These are phyloP conservation scores for Phycodurus eques DNA, from an alignment of 2,113 vertebrate species.

Conservation along the genomic window DNA sequence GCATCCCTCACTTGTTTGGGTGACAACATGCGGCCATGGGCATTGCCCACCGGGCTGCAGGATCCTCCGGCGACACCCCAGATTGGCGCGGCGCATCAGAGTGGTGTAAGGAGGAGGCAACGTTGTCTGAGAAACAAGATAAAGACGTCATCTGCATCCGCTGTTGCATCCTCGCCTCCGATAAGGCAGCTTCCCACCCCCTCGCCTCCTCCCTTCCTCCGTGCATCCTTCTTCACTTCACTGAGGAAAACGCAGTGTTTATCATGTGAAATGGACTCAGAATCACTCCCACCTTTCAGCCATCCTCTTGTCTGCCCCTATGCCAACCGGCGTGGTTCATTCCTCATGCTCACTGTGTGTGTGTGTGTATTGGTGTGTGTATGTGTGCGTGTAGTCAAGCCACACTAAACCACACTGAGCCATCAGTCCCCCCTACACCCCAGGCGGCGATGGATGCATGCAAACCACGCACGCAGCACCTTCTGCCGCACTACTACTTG, in stretches of 20 bases:
- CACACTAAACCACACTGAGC: slow-evolving; percentile 29
- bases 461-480: slow-evolving; percentile 8
- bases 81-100: not conserved
- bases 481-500: slow-evolving; percentile 20
- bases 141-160: not conserved
- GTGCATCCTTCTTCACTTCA: not conserved
- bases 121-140: not conserved
- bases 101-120: not conserved
- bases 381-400: slow-evolving; percentile 16
- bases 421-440: not conserved
- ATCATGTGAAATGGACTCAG: slow-evolving; percentile 8
- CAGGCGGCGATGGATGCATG: slow-evolving; percentile 20
- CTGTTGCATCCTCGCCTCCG: not conserved
- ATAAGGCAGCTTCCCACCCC: not conserved
- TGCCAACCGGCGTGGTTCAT: slow-evolving; percentile 47
- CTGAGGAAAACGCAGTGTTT: slow-evolving; percentile 26
- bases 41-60: no score
- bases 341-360: slow-evolving; percentile 45
- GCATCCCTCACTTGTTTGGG: not conserved
- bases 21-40: not conserved
- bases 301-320: not conserved
- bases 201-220: not conserved
- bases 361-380: not conserved
- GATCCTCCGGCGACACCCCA: not conserved
- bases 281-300: slow-evolving; percentile 8